Evolutionary conservation across 2,888 invertebrate genomes (phyloP), one percentile per base, ranked within the genome.

Genomic region (Blera fallax): DNA sequence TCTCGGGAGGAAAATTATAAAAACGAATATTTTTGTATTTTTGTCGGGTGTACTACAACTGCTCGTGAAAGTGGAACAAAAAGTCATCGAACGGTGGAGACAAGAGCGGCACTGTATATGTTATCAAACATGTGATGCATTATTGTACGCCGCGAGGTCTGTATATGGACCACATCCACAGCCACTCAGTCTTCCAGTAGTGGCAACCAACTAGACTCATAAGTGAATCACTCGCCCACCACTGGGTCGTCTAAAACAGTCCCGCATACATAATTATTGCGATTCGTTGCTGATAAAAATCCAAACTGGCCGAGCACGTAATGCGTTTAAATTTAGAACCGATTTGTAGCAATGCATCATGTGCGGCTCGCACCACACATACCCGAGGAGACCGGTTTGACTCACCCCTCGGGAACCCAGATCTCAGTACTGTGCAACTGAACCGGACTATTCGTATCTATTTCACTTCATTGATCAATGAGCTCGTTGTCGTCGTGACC

Each of bases 271-370:
- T 65, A 70, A 82, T 82, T 77, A 69, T 69, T 69, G 50, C 70
- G 45, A 73, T 62, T 64, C 11, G 18, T 58, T 48, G 60, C 52
- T 73, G 73, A 79, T 79, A 74, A 81, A 60, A 72, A 29, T 40
- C 60, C 48, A 64, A 82, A 50, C 45, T 54, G 11, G 32, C 48
- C 69, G 62, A 64, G 62, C 77, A 74, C 79, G 83, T 79, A 84
- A 84, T 84, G 43, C 40, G 69, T 84, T 79, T 84, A 84, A 74
- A 79, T 79, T 74, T 84, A 84, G 83, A 83, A 67, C 37, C 37
- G 43, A 73, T 62, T 73, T 50, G 40, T 50, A 43, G 40, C 52
- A 72, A 76, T 70, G 76, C 56, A 64, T 76, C 64, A 72, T 67
- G 29, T 24, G 21, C 60, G 45, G 34, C 29, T 37, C 24, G 24